Evolutionary conservation across 1,140 invertebrate species (phyloP).

Genomic region (Leucophenga varia): DNA sequence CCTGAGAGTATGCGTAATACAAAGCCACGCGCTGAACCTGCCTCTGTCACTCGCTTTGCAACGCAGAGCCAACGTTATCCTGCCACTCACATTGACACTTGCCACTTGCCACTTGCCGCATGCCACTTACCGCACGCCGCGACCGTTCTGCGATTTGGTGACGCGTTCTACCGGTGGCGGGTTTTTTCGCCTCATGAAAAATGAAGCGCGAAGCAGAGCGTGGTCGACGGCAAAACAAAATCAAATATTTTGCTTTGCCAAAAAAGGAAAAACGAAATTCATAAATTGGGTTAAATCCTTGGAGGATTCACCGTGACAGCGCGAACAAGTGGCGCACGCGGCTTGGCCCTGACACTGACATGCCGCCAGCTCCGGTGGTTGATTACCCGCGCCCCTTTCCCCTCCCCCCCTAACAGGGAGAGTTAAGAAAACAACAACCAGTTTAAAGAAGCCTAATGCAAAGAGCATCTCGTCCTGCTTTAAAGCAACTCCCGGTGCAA

Average conservation of each 20-base stretch:
- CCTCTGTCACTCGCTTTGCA: constrained; percentile 21
- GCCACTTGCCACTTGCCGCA: constrained; percentile 22
- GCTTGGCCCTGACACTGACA: constrained; percentile 30
- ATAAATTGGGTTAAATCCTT: constrained; percentile 54
- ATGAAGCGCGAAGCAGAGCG: constrained; percentile 44
- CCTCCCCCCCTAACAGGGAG: no score
- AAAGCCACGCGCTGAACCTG: constrained; percentile 31
- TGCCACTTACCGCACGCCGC: constrained; percentile 7
- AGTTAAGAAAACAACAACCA: constrained; percentile 17
- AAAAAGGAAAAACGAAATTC: constrained; percentile 35
- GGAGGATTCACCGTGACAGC: constrained; percentile 50
- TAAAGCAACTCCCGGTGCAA: not conserved
- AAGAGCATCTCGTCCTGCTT: no score
- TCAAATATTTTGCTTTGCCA: constrained; percentile 51
- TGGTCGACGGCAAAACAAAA: constrained; percentile 33
- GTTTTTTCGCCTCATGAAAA: constrained; percentile 29
- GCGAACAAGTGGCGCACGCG: constrained; percentile 44
- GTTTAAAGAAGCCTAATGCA: no score
- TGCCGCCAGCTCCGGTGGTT: constrained; percentile 22
- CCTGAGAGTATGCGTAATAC: constrained; percentile 15
- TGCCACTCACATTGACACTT: constrained; percentile 39
- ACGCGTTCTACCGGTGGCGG: constrained; percentile 22
- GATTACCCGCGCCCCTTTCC: constrained; percentile 20
- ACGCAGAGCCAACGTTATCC: constrained; percentile 37
- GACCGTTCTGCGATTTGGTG: constrained; percentile 20